A percentile compares a stretch with the other conserved stretches of the same genome.
Conservation (phyloP, 2,888 invertebrate species). For the Petrophora chlorosata region DNA sequence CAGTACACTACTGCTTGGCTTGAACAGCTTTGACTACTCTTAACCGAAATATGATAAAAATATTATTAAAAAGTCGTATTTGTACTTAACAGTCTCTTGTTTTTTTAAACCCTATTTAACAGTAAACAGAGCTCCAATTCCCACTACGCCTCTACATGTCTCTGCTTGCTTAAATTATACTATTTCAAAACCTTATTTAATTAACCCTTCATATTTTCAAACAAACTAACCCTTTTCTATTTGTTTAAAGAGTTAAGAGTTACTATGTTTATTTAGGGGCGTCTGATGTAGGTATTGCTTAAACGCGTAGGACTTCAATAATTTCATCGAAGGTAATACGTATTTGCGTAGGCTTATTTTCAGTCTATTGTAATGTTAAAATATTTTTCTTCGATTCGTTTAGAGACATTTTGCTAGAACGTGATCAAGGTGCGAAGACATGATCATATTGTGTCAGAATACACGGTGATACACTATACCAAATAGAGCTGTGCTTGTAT, state of each 20-base stretch:
- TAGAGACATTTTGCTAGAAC: slow-evolving; percentile 56
- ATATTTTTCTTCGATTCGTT: slow-evolving; percentile 43
- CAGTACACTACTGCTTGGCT: too few species aligned
- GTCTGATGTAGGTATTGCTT: slow-evolving; percentile 19
- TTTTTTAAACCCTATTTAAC: too few species aligned
- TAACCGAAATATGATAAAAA: too few species aligned
- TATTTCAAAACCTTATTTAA: slow-evolving; percentile 3
- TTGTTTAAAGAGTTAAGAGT: slow-evolving; percentile 8
- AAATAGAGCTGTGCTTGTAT: not conserved
- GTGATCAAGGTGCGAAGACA: slow-evolving; percentile 53
- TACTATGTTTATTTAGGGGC: slow-evolving; percentile 29
- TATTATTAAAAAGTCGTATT: too few species aligned
- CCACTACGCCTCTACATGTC: too few species aligned
- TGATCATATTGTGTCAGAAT: slow-evolving; percentile 31
- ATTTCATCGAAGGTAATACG: too few species aligned
- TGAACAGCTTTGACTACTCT: too few species aligned
- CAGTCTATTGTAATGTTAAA: slow-evolving; percentile 44
- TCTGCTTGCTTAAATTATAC: too few species aligned
- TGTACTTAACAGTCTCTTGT: too few species aligned
- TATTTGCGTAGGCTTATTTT: too few species aligned
- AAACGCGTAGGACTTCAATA: too few species aligned
- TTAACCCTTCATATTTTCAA: slow-evolving; percentile 5
- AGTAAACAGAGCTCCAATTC: too few species aligned
- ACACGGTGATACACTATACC: not conserved
- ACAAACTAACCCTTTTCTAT: slow-evolving; percentile 19